A percentile compares a stretch with the other conserved stretches of the same genome.
Evolutionary conservation across 2,797 vertebrate genomes (phyloP).

Genomic region (Varecia variegata): DNA sequence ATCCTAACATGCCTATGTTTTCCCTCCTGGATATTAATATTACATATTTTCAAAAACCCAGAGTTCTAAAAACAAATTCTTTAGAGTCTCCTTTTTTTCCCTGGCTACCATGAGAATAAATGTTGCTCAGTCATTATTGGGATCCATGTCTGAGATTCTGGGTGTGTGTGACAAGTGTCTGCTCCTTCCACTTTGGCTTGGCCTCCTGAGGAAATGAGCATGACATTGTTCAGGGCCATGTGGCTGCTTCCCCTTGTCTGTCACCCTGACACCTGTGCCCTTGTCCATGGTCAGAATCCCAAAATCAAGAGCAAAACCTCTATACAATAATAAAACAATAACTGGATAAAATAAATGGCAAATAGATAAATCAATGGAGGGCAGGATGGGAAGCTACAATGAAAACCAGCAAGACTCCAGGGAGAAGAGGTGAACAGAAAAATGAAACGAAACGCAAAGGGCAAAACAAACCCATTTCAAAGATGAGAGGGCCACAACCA

Average conservation of each 20-base stretch:
- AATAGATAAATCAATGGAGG: not conserved
- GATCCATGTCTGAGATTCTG: not conserved
- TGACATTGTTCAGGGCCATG: not conserved
- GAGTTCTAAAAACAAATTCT: not conserved
- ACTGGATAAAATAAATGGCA: not conserved
- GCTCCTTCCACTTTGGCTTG: not conserved
- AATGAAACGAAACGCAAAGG: not conserved
- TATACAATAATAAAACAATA: not conserved
- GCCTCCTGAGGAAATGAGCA: not conserved
- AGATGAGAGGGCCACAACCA: not conserved
- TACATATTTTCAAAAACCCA: not conserved
- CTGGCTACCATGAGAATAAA: not conserved
- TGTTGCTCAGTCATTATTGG: not conserved
- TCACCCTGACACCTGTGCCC: not conserved
- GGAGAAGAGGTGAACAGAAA: not conserved
- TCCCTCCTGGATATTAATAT: not conserved
- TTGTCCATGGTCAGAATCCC: not conserved
- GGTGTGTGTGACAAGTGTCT: not conserved
- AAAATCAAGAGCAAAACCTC: not conserved
- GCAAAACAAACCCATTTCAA: too few species aligned
- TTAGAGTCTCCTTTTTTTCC: not conserved
- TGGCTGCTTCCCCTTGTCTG: not conserved
- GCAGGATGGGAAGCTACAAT: not conserved
- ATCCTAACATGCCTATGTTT: not conserved
- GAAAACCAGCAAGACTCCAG: accelerated